These are phyloP conservation scores for Tuberolachnus salignus DNA, from an alignment of 2,888 invertebrate genomes.

Conservation along the genomic window DNA sequence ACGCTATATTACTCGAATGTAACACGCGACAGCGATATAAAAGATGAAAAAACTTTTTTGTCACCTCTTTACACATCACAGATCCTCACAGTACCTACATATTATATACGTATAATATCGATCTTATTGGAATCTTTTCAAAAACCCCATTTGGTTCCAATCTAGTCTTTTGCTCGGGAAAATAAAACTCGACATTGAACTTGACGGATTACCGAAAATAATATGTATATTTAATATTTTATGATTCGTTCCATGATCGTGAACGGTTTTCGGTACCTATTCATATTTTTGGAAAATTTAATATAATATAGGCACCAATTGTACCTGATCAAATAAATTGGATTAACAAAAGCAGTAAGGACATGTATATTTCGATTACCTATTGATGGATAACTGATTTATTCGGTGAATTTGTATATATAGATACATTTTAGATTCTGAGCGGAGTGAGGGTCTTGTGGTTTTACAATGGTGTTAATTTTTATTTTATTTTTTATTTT, in stretches of 20 bases:
- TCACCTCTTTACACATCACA: too few species aligned
- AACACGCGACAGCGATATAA: background rate
- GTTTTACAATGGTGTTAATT: too few species aligned
- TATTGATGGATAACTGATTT: background rate
- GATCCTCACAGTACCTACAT: background rate
- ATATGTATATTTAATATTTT: background rate
- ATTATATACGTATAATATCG: background rate
- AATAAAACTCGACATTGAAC: conserved; percentile 48
- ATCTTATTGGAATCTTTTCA: conserved; percentile 5
- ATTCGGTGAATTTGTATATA: background rate
- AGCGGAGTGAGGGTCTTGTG: too few species aligned
- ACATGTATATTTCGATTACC: background rate
- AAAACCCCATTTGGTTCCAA: background rate
- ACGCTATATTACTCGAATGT: background rate
- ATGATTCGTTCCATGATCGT: conserved; percentile 37
- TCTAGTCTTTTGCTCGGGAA: background rate
- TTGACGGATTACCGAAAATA: background rate
- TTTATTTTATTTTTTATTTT: too few species aligned
- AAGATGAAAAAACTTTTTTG: background rate
- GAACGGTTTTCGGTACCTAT: background rate
- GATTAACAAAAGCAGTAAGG: background rate
- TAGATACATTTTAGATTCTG: too few species aligned
- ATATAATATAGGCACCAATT: background rate
- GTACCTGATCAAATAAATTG: too few species aligned
- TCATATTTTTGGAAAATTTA: background rate